Evolutionary conservation across 2,113 vertebrate species (phyloP), one percentile per base, ranked within the genome.

Genomic region (Melanerpes formicivorus): DNA sequence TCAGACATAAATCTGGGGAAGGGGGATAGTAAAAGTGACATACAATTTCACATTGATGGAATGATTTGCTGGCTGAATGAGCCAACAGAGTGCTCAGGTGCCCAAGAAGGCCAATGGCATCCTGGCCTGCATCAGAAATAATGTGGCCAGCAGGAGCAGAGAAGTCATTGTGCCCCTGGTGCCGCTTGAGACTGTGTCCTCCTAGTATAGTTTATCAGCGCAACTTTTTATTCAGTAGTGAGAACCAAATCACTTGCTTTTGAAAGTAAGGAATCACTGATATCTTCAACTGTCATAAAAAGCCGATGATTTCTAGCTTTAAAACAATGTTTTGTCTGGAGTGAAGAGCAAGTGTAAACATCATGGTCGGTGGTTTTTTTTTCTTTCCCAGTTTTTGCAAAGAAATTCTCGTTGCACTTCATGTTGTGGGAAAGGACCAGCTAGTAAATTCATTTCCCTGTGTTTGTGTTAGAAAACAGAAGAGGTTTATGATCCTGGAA

Each of bases 381-480:
- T 71, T 81, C 42, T 25, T 52, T 52, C 11, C 54, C 10, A 26
- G 71, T 40, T 62, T 88, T 81, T 89, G 54, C 66, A 63, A 89
- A 92, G 77, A 88, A 66, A 54, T 44, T 26, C 9, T 82, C 7
- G 7, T 87, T 73, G 7, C 7, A 11, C 44, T 90, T 90, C 8
- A 6, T 66, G 34, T 46, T 94, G 77, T 90, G 84, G 63, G 72
- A 91, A 82, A 87, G 52, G 46, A 55, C 55, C 72, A 23, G 29
- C 56, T 93, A 27, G 40, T 69, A 62, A 50, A 58, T 94, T 90
- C 17, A 44, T 82, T 92, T 90, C 32, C 73, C 37, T 71, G 29
- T 92, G 74, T 74, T 77, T 79, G 22, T 89, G n/a, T 73, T 93
- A 90, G 58, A 19, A 81, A 78, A 88, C 80, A 86, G 5, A 54